Conservation (phyloP, 2,797 vertebrate genomes). For the Smutsia gigantea region DNA sequence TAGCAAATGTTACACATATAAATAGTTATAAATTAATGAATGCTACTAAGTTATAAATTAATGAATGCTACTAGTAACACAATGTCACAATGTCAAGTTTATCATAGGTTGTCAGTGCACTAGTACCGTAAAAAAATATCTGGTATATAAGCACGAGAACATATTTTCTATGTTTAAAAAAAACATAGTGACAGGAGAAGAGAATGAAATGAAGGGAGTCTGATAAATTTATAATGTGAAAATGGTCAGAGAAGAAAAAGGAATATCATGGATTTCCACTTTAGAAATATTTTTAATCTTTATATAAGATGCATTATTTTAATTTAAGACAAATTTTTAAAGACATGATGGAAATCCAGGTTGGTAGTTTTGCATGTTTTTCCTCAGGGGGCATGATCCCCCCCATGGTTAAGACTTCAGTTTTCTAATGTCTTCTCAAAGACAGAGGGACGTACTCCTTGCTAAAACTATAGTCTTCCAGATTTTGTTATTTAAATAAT, state of each 20-base stretch:
- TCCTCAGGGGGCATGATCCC: conserved; percentile 61
- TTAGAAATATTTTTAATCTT: background rate
- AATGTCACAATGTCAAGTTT: background rate
- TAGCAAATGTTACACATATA: background rate
- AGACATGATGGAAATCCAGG: background rate
- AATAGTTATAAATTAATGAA: background rate
- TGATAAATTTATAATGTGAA: background rate
- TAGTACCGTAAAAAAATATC: background rate
- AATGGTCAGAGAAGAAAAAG: background rate
- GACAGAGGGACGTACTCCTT: background rate
- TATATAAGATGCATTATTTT: background rate
- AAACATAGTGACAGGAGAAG: background rate
- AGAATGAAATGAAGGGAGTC: background rate
- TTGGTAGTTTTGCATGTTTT: background rate
- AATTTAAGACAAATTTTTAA: background rate
- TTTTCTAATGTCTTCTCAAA: background rate
- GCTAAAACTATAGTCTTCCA: background rate
- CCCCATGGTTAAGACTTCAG: background rate
- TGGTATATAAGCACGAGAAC: background rate
- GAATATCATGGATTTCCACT: background rate
- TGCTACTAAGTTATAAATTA: background rate
- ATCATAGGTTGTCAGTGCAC: background rate
- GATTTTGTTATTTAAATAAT: background rate
- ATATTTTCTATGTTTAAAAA: background rate
- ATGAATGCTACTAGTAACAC: background rate